Conservation (phyloP, 2,113 vertebrate species). For the Toxotes jaculatrix region DNA sequence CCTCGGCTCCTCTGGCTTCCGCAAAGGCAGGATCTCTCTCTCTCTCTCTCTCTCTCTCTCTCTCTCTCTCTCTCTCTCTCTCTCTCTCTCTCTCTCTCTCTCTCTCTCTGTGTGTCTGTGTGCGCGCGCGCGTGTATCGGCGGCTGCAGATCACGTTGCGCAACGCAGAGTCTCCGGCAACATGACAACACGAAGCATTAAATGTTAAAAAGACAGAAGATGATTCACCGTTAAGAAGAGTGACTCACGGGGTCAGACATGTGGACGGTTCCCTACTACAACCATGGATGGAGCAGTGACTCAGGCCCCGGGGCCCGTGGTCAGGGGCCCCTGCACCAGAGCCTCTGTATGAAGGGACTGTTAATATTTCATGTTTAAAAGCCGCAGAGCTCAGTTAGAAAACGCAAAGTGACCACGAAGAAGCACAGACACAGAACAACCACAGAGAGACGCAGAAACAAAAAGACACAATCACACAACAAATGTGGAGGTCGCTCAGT, state of each 20-base stretch:
- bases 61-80: background rate
- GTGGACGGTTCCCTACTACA: background rate
- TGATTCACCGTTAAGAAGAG: background rate
- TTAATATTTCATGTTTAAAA: background rate
- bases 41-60: too few species aligned
- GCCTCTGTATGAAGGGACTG: background rate
- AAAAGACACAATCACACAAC: background rate
- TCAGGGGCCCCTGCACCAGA: too few species aligned
- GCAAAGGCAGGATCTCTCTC: conserved; percentile 59
- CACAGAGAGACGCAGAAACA: background rate
- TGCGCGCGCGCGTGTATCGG: background rate
- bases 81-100: too few species aligned
- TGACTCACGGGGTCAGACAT: background rate
- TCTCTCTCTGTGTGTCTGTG: background rate
- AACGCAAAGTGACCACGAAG: background rate
- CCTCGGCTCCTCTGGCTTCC: conserved; percentile 69
- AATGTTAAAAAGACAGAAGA: conserved; percentile 8
- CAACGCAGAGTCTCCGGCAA: conserved; percentile 13
- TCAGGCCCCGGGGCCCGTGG: background rate
- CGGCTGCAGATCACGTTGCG: conserved; percentile 42
- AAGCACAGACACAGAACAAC: background rate
- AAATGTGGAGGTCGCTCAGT: too few species aligned
- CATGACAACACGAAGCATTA: conserved; percentile 28
- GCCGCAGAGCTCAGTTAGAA: too few species aligned
- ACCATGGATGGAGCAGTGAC: too few species aligned